A percentile compares a stretch with the other conserved stretches of the same genome.
These are phyloP conservation scores for Gonioctena quinquepunctata DNA, from an alignment of 1,140 invertebrate genomes.

Conservation along the genomic window DNA sequence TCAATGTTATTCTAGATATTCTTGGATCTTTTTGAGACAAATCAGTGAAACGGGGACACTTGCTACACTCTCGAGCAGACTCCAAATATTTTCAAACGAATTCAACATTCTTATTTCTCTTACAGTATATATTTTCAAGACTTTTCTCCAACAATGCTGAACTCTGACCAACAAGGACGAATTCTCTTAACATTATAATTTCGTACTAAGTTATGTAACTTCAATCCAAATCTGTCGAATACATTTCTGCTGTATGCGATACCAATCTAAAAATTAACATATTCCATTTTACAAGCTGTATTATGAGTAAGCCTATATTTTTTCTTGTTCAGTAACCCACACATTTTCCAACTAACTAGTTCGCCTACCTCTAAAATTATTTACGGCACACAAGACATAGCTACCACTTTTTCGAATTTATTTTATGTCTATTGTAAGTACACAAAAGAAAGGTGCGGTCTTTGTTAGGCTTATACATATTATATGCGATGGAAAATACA, in stretches of 20 bases:
- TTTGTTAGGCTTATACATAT: too few species aligned
- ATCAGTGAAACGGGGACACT: too few species aligned
- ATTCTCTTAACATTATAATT: too few species aligned
- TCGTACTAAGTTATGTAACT: slow-evolving; percentile 11
- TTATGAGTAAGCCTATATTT: slow-evolving; percentile 13
- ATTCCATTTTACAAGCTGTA: neutral
- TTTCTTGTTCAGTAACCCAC: neutral
- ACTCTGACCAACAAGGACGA: too few species aligned
- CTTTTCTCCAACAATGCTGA: too few species aligned
- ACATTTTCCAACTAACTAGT: slow-evolving; percentile 7
- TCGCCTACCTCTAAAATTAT: slow-evolving; percentile 2
- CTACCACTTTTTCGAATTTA: neutral
- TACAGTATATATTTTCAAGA: too few species aligned
- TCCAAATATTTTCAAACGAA: too few species aligned
- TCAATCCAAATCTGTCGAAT: neutral
- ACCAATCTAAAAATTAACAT: neutral
- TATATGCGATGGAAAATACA: too few species aligned
- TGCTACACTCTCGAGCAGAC: too few species aligned
- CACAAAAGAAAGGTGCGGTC: neutral
- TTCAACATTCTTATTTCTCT: too few species aligned
- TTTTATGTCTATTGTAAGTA: neutral
- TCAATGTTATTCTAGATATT: too few species aligned
- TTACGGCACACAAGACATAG: neutral
- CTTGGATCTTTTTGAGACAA: too few species aligned
- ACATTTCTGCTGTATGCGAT: neutral